Evolutionary conservation across 2,888 invertebrate genomes (phyloP).

Genomic region (Agonopterix heracliana): DNA sequence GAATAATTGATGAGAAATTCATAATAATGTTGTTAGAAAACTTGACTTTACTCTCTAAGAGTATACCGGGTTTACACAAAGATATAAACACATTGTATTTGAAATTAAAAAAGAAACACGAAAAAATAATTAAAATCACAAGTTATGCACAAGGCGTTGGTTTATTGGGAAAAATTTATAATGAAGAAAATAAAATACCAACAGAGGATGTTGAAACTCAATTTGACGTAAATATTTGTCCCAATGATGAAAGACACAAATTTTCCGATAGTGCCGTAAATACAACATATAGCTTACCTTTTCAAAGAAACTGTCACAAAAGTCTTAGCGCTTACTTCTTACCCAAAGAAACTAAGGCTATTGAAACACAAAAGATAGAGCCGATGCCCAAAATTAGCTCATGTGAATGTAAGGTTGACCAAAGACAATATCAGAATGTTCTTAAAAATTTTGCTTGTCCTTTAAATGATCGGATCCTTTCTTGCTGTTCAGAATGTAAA

Average conservation of each 20-base stretch:
- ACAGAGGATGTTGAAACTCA: constrained; percentile 31
- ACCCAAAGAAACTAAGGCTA: too few relatives aligned
- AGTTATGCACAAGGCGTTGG: constrained; percentile 20
- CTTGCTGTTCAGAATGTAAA: too few relatives aligned
- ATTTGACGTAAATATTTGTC: constrained; percentile 15
- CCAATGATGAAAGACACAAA: neutral
- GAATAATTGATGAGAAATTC: constrained; percentile 51
- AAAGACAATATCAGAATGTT: too few relatives aligned
- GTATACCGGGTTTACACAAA: constrained; percentile 39
- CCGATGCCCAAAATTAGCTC: too few relatives aligned
- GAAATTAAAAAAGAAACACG: constrained; percentile 45
- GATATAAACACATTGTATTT: constrained; percentile 45
- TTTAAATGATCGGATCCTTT: too few relatives aligned
- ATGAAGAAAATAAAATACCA: constrained; percentile 24
- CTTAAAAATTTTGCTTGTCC: too few relatives aligned
- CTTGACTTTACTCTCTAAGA: constrained; percentile 43
- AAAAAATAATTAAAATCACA: constrained; percentile 26
- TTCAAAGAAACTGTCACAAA: too few relatives aligned
- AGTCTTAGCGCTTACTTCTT: too few relatives aligned
- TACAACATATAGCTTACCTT: too few relatives aligned
- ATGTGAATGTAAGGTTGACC: too few relatives aligned
- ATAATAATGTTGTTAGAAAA: constrained; percentile 54
- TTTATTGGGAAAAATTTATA: constrained; percentile 50
- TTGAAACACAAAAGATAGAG: too few relatives aligned
- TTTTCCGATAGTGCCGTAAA: too few relatives aligned